These are phyloP conservation scores for Choristoneura rosaceana DNA, from an alignment of 2,888 invertebrate species.

Conservation along the genomic window DNA sequence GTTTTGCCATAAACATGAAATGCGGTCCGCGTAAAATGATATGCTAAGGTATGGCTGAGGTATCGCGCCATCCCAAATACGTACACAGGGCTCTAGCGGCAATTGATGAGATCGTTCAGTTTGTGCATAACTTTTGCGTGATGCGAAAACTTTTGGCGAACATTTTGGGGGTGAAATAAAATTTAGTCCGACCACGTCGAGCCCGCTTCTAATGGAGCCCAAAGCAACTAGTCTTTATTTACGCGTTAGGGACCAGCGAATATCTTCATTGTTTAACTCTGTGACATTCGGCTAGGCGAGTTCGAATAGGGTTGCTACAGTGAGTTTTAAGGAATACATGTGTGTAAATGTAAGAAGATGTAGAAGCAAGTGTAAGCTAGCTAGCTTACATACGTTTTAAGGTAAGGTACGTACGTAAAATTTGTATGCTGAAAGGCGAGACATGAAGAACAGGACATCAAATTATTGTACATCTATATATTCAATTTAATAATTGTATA, in stretches of 20 bases:
- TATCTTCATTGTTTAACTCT: slow-evolving; percentile 25
- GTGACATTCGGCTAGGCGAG: neutral
- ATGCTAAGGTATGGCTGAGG: slow-evolving; percentile 69
- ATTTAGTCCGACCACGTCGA: slow-evolving; percentile 36
- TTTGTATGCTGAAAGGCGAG: too few species aligned
- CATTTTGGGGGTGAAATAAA: slow-evolving; percentile 27
- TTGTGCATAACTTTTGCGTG: slow-evolving; percentile 38
- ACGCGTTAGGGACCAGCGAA: slow-evolving; percentile 9
- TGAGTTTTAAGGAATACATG: neutral
- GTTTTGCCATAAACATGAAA: slow-evolving; percentile 84
- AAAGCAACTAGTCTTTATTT: slow-evolving; percentile 32
- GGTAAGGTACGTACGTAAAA: too few species aligned
- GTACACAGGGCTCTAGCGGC: slow-evolving; percentile 36
- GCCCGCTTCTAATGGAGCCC: slow-evolving; percentile 36
- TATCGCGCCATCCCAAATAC: slow-evolving; percentile 36
- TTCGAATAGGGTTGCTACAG: slow-evolving; percentile 6
- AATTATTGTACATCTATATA: too few species aligned
- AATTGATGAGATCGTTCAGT: slow-evolving; percentile 42
- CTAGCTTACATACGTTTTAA: too few species aligned
- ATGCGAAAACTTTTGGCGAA: slow-evolving; percentile 28
- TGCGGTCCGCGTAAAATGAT: slow-evolving; percentile 80
- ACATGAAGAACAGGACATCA: too few species aligned
- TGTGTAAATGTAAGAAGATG: neutral
- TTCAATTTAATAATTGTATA: too few species aligned
- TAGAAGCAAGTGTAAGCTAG: too few species aligned